phyloP scores from a whole-genome alignment of 2,113 vertebrate genomes.

The Hyperopisus bebe region DNA sequence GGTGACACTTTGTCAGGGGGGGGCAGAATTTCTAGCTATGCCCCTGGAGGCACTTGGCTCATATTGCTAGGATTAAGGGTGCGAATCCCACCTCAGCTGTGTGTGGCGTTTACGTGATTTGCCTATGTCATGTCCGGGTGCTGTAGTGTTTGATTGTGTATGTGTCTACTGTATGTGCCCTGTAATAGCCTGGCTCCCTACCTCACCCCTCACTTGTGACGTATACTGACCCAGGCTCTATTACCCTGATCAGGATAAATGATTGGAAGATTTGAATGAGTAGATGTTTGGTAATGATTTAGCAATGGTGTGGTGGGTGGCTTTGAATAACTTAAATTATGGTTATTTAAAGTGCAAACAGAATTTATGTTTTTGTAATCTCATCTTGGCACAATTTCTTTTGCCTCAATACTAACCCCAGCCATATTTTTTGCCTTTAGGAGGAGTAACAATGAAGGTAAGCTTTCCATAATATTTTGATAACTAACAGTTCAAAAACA shows the following conservation, averaged over 20 bases:
- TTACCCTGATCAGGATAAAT: not conserved
- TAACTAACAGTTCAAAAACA: not conserved
- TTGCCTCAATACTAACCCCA: conserved; percentile 28
- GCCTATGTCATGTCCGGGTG: not conserved
- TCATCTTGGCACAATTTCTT: not conserved
- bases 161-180: not conserved
- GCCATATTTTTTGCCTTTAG: conserved; percentile 41
- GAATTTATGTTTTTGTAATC: conserved; percentile 34
- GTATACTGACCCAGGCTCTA: not conserved
- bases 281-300: not conserved
- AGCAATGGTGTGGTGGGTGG: not conserved
- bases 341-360: not conserved
- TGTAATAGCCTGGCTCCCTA: not conserved
- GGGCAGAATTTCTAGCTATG: not conserved
- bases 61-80: not conserved
- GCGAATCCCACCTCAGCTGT: not conserved
- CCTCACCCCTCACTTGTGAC: not conserved
- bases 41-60: not conserved
- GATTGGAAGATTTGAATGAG: not conserved
- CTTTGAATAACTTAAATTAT: not conserved
- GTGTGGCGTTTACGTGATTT: not conserved
- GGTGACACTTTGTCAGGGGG: not conserved
- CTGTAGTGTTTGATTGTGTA: not conserved
- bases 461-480: conserved; percentile 26
- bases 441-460: conserved; percentile 61